Conservation (phyloP, 2,888 invertebrate genomes). For the Trachelus stipa region DNA sequence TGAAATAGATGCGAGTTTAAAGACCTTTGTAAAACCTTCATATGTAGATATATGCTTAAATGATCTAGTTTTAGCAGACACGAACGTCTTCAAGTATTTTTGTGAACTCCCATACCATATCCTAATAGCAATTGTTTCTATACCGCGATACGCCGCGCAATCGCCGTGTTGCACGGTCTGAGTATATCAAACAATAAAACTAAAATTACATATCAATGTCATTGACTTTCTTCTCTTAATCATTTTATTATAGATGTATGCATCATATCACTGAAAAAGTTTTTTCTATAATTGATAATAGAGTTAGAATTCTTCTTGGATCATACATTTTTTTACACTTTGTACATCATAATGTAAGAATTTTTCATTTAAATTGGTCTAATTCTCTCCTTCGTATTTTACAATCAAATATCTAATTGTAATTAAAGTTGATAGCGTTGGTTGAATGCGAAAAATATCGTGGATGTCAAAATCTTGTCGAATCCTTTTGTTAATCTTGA, state of each 20-base stretch:
- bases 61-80: neutral
- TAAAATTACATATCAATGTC: conserved; percentile 1
- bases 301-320: neutral
- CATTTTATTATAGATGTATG: neutral
- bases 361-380: neutral
- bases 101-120: neutral
- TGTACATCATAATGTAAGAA: neutral
- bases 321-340: too few relatives aligned
- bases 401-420: neutral
- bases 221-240: neutral
- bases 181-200: neutral
- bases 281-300: neutral
- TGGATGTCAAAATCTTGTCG: neutral
- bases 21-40: neutral
- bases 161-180: neutral
- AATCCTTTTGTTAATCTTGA: neutral
- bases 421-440: neutral
- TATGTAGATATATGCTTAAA: neutral
- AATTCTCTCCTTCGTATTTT: neutral
- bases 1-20: neutral
- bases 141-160: neutral
- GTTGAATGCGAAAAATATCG: neutral
- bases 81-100: neutral
- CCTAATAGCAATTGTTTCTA: neutral
- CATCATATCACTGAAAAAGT: neutral